phyloP scores from a whole-genome alignment of 1,140 invertebrate species.

The Neodiprion pinetum region DNA sequence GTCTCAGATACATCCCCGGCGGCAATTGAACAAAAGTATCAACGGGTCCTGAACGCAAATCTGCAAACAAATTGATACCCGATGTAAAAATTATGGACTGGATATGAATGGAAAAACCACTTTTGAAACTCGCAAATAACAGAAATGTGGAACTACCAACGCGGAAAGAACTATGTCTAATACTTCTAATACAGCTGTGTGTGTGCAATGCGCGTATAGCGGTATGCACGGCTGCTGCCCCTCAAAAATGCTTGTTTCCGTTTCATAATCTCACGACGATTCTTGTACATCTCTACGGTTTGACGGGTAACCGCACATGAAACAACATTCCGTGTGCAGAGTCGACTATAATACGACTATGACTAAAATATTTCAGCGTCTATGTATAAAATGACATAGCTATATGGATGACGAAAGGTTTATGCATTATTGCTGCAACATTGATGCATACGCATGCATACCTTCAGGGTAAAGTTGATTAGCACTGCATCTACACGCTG shows the following conservation, averaged over 20 bases:
- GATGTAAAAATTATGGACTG: not conserved
- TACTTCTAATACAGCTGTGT: too few species aligned
- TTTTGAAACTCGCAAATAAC: constrained; percentile 35
- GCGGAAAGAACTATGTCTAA: constrained; percentile 30
- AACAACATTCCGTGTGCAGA: too few species aligned
- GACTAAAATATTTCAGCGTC: too few species aligned
- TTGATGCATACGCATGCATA: constrained; percentile 19
- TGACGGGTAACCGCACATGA: not conserved
- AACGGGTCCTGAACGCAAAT: constrained; percentile 49
- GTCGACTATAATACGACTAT: too few species aligned
- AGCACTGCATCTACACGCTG: constrained; percentile 48
- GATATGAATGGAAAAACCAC: not conserved
- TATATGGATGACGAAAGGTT: too few species aligned
- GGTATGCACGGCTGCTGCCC: not conserved
- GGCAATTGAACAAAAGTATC: constrained; percentile 55
- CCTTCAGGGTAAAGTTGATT: constrained; percentile 53
- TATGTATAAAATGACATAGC: too few species aligned
- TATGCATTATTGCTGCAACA: too few species aligned
- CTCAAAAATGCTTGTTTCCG: not conserved
- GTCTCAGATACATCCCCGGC: constrained; percentile 75
- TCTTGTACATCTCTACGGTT: not conserved
- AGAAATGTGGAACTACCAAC: constrained; percentile 47
- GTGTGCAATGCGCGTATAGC: not conserved
- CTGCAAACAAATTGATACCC: constrained; percentile 35
- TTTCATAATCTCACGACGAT: not conserved